Conservation (phyloP, 2,888 invertebrate genomes). For the Temnothorax unifasciatus region DNA sequence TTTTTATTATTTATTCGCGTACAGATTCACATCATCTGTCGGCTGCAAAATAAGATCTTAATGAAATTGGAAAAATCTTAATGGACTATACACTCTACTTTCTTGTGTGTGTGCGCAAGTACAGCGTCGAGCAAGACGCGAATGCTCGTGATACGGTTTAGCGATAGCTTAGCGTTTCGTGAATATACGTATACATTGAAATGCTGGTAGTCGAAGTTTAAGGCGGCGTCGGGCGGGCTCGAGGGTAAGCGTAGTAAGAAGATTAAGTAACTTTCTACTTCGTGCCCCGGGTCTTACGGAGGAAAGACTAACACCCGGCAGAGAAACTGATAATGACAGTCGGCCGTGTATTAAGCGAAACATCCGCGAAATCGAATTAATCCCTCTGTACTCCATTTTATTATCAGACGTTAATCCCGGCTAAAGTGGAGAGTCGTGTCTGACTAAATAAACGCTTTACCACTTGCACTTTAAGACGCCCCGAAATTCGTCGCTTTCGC, state of each 20-base stretch:
- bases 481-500: background rate
- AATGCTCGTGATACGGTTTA: slow-evolving; percentile 48
- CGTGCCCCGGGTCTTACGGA: slow-evolving; percentile 55
- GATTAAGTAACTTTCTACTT: slow-evolving; percentile 74
- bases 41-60: background rate
- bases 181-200: slow-evolving; percentile 55
- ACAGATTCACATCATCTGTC: background rate
- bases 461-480: slow-evolving; percentile 26
- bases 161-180: slow-evolving; percentile 51
- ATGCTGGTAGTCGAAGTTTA: slow-evolving; percentile 63
- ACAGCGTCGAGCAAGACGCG: slow-evolving; percentile 26
- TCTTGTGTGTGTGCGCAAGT: background rate
- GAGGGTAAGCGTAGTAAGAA: slow-evolving; percentile 68
- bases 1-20: background rate
- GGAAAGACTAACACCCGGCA: slow-evolving; percentile 66
- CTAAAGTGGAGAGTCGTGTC: slow-evolving; percentile 62
- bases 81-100: background rate
- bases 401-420: slow-evolving; percentile 53
- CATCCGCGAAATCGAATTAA: slow-evolving; percentile 67
- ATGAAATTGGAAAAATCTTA: background rate
- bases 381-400: slow-evolving; percentile 47
- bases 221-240: slow-evolving; percentile 46
- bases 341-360: slow-evolving; percentile 65
- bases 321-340: slow-evolving; percentile 73
- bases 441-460: slow-evolving; percentile 48